A percentile compares a stretch with the other conserved stretches of the same genome.
These are phyloP conservation scores for Anarrhichthys ocellatus DNA, from an alignment of 2,113 vertebrate species.

Conservation along the genomic window DNA sequence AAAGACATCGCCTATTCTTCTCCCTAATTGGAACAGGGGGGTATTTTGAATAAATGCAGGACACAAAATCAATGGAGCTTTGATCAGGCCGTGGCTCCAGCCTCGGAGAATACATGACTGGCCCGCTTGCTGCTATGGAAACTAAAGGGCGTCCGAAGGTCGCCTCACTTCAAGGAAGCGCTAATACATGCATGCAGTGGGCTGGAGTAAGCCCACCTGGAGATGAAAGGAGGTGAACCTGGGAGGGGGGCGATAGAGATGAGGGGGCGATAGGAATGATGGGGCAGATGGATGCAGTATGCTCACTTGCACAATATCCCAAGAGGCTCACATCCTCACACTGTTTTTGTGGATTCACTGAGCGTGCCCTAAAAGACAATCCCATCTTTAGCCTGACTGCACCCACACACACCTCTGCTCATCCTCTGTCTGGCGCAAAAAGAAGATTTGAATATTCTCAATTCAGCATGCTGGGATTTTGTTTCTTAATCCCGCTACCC, in stretches of 20 bases:
- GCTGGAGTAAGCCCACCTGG: slow-evolving; percentile 75
- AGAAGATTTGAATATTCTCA: slow-evolving; percentile 74
- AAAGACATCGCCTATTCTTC: slow-evolving; percentile 1
- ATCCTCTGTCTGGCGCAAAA: slow-evolving; percentile 64
- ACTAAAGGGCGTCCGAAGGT: slow-evolving; percentile 80
- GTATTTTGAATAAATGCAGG: slow-evolving; percentile 67
- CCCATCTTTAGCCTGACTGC: slow-evolving; percentile 69
- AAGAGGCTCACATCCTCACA: slow-evolving; percentile 55
- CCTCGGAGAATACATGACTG: slow-evolving; percentile 53
- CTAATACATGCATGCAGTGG: slow-evolving; percentile 74
- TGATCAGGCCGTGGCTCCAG: slow-evolving; percentile 54
- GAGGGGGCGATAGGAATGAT: slow-evolving; percentile 14
- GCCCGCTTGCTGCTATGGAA: slow-evolving; percentile 73
- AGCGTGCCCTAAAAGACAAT: slow-evolving; percentile 70
- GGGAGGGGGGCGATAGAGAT: slow-evolving; percentile 27
- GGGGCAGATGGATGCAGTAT: slow-evolving; percentile 73
- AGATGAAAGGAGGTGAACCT: slow-evolving; percentile 64
- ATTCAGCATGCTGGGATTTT: slow-evolving; percentile 67
- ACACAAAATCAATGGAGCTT: slow-evolving; percentile 77
- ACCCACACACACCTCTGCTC: slow-evolving; percentile 66
- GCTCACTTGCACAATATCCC: slow-evolving; percentile 62
- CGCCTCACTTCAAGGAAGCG: slow-evolving; percentile 66
- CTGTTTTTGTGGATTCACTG: slow-evolving; percentile 55
- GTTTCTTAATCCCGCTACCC: slow-evolving; percentile 58
- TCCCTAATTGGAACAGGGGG: slow-evolving; percentile 33